Evolutionary conservation across 1,140 invertebrate genomes (phyloP).

Genomic region (Thaumetopoea pityocampa): DNA sequence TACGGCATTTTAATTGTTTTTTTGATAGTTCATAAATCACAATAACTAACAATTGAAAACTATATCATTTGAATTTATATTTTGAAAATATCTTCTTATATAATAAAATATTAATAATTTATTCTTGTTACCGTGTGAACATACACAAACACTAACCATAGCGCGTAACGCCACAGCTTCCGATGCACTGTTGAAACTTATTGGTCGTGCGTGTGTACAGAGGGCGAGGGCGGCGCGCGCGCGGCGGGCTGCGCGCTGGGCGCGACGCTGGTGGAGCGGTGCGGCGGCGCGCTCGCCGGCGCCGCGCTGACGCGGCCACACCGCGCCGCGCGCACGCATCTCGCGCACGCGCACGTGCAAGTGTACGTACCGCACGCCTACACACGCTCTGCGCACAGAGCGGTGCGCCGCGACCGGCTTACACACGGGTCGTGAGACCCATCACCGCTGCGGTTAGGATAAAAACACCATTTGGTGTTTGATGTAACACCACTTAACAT

Average conservation of each 20-base stretch:
- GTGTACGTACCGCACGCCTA: constrained; percentile 28
- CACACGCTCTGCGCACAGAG: not conserved
- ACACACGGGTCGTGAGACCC: too few species aligned
- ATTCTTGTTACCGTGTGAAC: too few species aligned
- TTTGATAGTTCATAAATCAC: too few species aligned
- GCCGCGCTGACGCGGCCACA: constrained; percentile 50
- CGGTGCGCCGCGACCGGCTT: too few species aligned
- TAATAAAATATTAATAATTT: too few species aligned
- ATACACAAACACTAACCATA: not conserved
- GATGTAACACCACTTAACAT: not conserved
- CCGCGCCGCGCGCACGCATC: constrained; percentile 30
- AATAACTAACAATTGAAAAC: too few species aligned
- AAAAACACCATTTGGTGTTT: too few species aligned
- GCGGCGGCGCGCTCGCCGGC: constrained; percentile 35
- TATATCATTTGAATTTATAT: too few species aligned
- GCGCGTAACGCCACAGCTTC: not conserved
- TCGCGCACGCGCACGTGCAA: constrained; percentile 39
- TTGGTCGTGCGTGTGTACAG: not conserved
- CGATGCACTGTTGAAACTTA: not conserved
- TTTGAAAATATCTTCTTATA: too few species aligned
- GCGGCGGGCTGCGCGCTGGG: constrained; percentile 25
- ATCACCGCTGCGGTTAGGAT: too few species aligned
- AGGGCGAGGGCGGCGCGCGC: constrained; percentile 2
- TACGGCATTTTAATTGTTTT: too few species aligned
- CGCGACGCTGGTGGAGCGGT: constrained; percentile 39